Evolutionary conservation across 1,140 invertebrate species (phyloP).

Genomic region (Lamellibrachia luymesi): DNA sequence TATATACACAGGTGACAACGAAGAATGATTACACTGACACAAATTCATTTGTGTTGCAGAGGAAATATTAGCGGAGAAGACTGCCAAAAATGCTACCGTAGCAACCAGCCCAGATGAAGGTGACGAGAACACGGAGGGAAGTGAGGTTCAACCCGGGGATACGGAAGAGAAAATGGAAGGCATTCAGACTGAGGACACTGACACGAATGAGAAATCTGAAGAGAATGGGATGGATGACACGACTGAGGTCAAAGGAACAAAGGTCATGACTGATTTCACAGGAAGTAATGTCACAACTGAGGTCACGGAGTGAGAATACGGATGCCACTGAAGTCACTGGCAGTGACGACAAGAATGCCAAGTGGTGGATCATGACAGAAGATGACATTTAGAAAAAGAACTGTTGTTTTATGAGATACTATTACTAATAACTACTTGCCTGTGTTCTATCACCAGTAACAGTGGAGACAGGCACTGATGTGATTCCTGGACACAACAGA

Average conservation of each 20-base stretch:
- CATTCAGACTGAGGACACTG: not conserved
- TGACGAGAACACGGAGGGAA: not conserved
- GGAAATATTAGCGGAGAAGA: slow-evolving; percentile 15
- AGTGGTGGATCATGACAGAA: not conserved
- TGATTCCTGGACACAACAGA: not conserved
- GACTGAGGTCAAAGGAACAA: not conserved
- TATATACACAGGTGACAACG: not conserved
- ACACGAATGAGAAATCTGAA: not conserved
- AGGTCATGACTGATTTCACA: not conserved
- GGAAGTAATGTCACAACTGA: not conserved
- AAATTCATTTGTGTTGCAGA: slow-evolving; percentile 2
- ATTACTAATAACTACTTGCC: not conserved
- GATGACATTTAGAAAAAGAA: not conserved
- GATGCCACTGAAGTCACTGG: not conserved
- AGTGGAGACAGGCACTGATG: not conserved
- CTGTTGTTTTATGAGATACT: not conserved
- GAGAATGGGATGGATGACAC: not conserved
- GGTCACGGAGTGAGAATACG: too few species aligned
- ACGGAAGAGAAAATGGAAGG: slow-evolving; percentile 1
- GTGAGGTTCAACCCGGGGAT: not conserved
- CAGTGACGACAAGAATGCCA: not conserved
- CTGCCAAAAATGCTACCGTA: not conserved
- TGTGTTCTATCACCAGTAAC: not conserved
- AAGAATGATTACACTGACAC: slow-evolving; percentile 10
- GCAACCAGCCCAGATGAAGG: slow-evolving; percentile 13